These are phyloP conservation scores for Oscheius sp. DNA, from an alignment of 2,888 invertebrate species.

Conservation along the genomic window DNA sequence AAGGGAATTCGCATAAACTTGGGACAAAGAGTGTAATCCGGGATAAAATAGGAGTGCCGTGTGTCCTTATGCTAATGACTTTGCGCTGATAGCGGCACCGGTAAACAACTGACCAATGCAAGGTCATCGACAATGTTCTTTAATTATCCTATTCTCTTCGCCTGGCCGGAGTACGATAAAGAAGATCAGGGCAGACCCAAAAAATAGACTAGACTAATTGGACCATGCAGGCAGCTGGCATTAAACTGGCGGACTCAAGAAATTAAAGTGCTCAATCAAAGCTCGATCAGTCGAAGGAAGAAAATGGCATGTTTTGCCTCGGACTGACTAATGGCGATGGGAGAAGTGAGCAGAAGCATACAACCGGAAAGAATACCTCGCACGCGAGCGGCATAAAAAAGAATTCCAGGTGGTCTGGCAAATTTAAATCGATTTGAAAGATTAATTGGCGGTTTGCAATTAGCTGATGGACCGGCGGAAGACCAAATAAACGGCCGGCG, in stretches of 20 bases:
- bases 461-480: constrained; percentile 26
- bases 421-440: constrained; percentile 30
- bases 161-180: background rate
- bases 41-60: constrained; percentile 9
- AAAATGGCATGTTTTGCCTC: background rate
- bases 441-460: constrained; percentile 28
- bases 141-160: constrained; percentile 1
- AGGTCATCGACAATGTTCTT: constrained; percentile 22
- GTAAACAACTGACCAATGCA: constrained; percentile 32
- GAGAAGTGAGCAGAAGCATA: constrained; percentile 1
- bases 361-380: constrained; percentile 4
- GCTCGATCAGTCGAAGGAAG: background rate
- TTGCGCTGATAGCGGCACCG: constrained; percentile 24
- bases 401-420: constrained; percentile 16
- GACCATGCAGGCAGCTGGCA: constrained; percentile 16
- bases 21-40: constrained; percentile 10
- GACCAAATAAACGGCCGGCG: background rate
- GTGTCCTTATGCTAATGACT: constrained; percentile 33
- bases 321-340: background rate
- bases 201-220: background rate
- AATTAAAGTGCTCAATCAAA: constrained; percentile 17
- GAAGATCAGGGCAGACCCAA: no score
- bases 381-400: constrained; percentile 1
- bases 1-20: background rate
- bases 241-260: constrained; percentile 17